These are phyloP conservation scores for Gambusia yucatana DNA, from an alignment of 2,797 vertebrate genomes.

Conservation along the genomic window DNA sequence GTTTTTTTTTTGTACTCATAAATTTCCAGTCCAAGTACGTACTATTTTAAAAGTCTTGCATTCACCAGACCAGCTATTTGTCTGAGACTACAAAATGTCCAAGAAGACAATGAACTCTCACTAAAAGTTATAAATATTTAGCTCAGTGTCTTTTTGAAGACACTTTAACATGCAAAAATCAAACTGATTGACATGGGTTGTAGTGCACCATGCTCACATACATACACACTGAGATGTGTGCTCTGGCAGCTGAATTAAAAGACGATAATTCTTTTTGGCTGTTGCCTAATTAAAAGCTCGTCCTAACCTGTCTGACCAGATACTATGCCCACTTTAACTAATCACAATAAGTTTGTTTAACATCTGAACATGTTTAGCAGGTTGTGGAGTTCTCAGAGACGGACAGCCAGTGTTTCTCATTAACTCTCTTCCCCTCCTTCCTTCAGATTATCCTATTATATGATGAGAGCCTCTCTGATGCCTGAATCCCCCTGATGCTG, in stretches of 20 bases:
- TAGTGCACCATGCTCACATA: not conserved
- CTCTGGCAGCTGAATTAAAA: constrained; percentile 46
- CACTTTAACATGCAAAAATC: not conserved
- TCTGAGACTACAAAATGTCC: not conserved
- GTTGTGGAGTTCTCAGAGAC: constrained; percentile 52
- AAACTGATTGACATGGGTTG: constrained; percentile 1
- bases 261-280: constrained; percentile 44
- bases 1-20: not conserved
- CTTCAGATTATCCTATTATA: constrained; percentile 73
- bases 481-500: constrained; percentile 67
- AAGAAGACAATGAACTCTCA: not conserved
- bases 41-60: constrained; percentile 12
- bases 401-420: constrained; percentile 65
- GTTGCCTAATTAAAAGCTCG: constrained; percentile 59
- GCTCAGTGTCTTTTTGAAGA: not conserved
- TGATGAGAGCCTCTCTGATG: constrained; percentile 68
- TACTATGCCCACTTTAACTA: constrained; percentile 37
- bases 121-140: not conserved
- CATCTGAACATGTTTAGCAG: constrained; percentile 22
- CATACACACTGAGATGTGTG: constrained; percentile 42
- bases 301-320: constrained; percentile 64
- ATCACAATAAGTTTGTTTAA: constrained; percentile 19
- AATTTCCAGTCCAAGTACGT: not conserved
- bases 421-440: constrained; percentile 34
- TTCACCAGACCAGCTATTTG: not conserved